Evolutionary conservation across 1,140 invertebrate species (phyloP).

Genomic region (Leptoteleia sp.): DNA sequence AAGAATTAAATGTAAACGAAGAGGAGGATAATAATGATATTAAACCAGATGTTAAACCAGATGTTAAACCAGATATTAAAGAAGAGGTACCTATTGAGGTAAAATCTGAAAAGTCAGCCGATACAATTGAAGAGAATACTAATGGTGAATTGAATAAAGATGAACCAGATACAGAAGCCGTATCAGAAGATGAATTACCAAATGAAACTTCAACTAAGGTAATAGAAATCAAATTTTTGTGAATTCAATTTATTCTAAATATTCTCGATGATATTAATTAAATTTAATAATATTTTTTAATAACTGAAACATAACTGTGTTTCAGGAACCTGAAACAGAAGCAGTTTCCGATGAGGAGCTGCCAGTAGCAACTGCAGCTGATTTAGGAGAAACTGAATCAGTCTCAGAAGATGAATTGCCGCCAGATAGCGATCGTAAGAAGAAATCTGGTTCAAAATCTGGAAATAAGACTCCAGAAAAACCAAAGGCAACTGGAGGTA

Average conservation of each 20-base stretch:
- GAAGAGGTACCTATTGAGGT: no score
- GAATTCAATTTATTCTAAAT: no score
- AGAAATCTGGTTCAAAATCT: conserved; percentile 67
- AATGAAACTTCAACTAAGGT: conserved; percentile 78
- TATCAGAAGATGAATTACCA: conserved; percentile 86
- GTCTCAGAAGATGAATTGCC: conserved; percentile 91
- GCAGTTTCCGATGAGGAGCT: conserved; percentile 89
- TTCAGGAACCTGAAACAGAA: conserved; percentile 84
- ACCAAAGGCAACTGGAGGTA: conserved; percentile 71
- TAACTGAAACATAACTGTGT: no score
- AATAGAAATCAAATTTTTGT: conserved; percentile 11
- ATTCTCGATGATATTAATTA: no score
- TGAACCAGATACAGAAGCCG: conserved; percentile 86
- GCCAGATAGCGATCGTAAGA: conserved; percentile 81
- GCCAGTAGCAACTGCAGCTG: conserved; percentile 87
- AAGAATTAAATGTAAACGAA: no score
- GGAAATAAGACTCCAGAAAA: conserved; percentile 71
- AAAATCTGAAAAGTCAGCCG: no score
- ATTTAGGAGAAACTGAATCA: conserved; percentile 90
- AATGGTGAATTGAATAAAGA: conserved; percentile 70
- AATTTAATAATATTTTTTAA: no score
- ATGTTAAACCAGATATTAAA: no score
- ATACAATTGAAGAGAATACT: conserved; percentile 11
- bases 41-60: no score
- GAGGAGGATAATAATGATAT: no score